Conservation (phyloP, 2,888 invertebrate species). For the Brachylomia viminalis region DNA sequence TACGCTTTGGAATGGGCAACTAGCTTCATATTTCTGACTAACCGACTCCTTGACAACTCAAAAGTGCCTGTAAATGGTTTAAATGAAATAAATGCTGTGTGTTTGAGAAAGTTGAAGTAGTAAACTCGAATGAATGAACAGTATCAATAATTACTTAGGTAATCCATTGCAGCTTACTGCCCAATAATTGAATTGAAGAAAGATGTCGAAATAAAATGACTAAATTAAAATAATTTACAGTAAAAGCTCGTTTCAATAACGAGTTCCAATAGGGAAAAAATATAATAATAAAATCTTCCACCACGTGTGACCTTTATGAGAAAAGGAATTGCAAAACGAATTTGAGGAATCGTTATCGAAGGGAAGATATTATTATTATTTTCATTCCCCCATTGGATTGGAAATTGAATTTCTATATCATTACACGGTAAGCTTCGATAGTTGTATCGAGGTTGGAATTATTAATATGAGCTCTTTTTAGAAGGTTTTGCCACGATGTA, state of each 20-base stretch:
- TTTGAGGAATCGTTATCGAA: slow-evolving; percentile 36
- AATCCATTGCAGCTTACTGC: background rate
- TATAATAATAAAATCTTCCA: slow-evolving; percentile 42
- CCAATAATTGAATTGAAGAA: background rate
- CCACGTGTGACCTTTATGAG: slow-evolving; percentile 35
- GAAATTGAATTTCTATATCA: slow-evolving; percentile 52
- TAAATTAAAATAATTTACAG: background rate
- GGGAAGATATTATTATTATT: slow-evolving; percentile 53
- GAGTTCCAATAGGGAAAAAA: slow-evolving; percentile 4
- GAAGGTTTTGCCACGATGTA: background rate
- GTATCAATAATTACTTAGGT: background rate
- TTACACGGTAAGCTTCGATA: slow-evolving; percentile 29
- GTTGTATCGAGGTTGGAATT: slow-evolving; percentile 6
- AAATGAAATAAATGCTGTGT: too few relatives aligned
- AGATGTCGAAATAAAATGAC: background rate
- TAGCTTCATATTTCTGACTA: too few relatives aligned
- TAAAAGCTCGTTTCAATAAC: slow-evolving; percentile 12
- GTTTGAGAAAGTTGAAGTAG: background rate
- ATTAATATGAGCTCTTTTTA: background rate
- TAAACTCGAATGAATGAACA: too few relatives aligned
- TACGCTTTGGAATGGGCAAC: too few relatives aligned
- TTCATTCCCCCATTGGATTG: slow-evolving; percentile 36
- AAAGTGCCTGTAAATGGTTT: too few relatives aligned
- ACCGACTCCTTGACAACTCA: too few relatives aligned
- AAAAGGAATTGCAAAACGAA: slow-evolving; percentile 37